phyloP scores from a whole-genome alignment of 2,888 invertebrate species.

The Prosopocoilus inquinatus region DNA sequence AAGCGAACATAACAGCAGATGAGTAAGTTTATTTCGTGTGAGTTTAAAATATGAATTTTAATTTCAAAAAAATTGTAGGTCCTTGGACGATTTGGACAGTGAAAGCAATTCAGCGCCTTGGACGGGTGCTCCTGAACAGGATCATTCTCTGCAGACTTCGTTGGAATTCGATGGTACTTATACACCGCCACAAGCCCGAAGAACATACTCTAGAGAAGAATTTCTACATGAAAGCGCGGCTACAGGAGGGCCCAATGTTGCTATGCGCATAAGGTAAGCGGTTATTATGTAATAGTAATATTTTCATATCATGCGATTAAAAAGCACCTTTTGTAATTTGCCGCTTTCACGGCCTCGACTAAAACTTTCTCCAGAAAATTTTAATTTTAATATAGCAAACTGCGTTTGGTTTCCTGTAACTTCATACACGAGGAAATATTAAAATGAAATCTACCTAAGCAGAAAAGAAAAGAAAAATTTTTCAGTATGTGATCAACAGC shows the following conservation, averaged over 20 bases:
- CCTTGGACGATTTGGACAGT: constrained; percentile 51
- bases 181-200: constrained; percentile 48
- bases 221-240: constrained; percentile 72
- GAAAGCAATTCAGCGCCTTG: constrained; percentile 51
- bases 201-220: constrained; percentile 73
- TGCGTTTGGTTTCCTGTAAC: no score
- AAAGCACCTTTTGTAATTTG: background rate
- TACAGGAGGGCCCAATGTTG: constrained; percentile 62
- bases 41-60: no score
- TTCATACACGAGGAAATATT: no score
- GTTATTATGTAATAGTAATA: background rate
- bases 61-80: constrained; percentile 32
- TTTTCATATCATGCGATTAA: background rate
- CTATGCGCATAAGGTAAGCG: constrained; percentile 48
- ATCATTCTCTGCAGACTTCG: constrained; percentile 27
- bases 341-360: background rate
- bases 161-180: constrained; percentile 27
- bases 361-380: no score
- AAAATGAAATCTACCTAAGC: no score
- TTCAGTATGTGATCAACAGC: no score
- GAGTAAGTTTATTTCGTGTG: constrained; percentile 42
- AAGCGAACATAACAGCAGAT: constrained; percentile 48
- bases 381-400: no score
- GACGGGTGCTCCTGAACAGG: constrained; percentile 41
- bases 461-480: no score